These are phyloP conservation scores for Danio kyathit DNA, from an alignment of 2,797 vertebrate genomes.

Conservation along the genomic window DNA sequence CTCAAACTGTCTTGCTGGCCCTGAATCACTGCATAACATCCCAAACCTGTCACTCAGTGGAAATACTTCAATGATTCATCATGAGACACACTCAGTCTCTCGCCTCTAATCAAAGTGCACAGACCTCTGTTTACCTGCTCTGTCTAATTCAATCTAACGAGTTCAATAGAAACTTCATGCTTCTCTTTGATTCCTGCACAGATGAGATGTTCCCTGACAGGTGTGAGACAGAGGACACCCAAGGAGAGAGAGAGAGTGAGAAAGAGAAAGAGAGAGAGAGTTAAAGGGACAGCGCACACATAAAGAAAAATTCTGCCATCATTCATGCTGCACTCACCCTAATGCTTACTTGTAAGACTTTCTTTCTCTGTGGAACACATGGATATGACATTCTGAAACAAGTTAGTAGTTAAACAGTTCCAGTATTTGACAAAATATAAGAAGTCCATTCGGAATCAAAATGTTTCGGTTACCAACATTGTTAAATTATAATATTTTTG, in stretches of 20 bases:
- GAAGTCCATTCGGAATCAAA: no score
- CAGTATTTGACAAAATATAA: no score
- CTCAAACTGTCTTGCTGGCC: background rate
- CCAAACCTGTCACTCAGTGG: constrained; percentile 13
- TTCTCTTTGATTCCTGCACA: constrained; percentile 16
- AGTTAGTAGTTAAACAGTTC: no score
- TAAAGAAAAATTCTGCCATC: no score
- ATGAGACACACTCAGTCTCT: constrained; percentile 25
- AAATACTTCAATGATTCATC: constrained; percentile 4
- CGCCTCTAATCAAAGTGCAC: constrained; percentile 26
- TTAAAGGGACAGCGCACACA: no score
- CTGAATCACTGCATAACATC: constrained; percentile 10
- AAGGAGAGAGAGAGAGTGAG: background rate
- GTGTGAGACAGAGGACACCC: constrained; percentile 35
- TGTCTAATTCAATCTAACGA: constrained; percentile 39
- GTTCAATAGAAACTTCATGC: constrained; percentile 17
- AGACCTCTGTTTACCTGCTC: constrained; percentile 35
- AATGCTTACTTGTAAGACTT: no score
- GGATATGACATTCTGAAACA: no score
- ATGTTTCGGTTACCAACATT: no score
- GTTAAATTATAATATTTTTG: no score
- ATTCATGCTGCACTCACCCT: no score
- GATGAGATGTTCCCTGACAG: constrained; percentile 26
- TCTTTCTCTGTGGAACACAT: no score
- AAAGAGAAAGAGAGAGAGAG: no score